These are phyloP conservation scores for Condylura cristata DNA, from an alignment of 2,113 vertebrate species.

Conservation along the genomic window DNA sequence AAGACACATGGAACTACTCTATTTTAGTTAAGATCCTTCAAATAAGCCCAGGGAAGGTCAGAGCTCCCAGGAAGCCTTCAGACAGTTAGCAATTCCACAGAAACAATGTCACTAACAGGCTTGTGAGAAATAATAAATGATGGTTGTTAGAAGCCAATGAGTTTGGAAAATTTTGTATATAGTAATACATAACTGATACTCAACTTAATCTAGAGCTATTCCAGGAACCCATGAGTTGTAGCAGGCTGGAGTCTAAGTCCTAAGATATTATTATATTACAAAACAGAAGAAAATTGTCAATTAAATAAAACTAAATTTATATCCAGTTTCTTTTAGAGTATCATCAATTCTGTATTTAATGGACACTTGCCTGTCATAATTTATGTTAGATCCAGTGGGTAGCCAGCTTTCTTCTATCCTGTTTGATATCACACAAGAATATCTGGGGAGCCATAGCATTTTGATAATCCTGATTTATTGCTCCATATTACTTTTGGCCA, in stretches of 20 bases:
- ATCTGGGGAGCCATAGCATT: slow-evolving; percentile 44
- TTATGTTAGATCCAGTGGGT: not conserved
- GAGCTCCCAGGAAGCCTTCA: not conserved
- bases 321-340: not conserved
- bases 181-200: not conserved
- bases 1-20: not conserved
- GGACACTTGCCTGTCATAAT: slow-evolving; percentile 25
- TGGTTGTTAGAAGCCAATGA: not conserved
- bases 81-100: not conserved
- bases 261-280: not conserved
- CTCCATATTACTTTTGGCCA: slow-evolving; percentile 53
- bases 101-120: no score
- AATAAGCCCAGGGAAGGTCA: not conserved
- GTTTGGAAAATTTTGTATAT: not conserved
- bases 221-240: not conserved
- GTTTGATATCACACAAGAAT: slow-evolving; percentile 26
- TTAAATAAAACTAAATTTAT: slow-evolving; percentile 53
- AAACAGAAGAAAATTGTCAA: not conserved
- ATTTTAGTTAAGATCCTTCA: not conserved
- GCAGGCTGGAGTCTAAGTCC: not conserved
- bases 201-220: not conserved
- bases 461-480: slow-evolving; percentile 46
- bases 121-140: not conserved
- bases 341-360: slow-evolving; percentile 50
- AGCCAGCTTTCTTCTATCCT: not conserved